phyloP scores from a whole-genome alignment of 2,113 vertebrate genomes.

The Helogale parvula region DNA sequence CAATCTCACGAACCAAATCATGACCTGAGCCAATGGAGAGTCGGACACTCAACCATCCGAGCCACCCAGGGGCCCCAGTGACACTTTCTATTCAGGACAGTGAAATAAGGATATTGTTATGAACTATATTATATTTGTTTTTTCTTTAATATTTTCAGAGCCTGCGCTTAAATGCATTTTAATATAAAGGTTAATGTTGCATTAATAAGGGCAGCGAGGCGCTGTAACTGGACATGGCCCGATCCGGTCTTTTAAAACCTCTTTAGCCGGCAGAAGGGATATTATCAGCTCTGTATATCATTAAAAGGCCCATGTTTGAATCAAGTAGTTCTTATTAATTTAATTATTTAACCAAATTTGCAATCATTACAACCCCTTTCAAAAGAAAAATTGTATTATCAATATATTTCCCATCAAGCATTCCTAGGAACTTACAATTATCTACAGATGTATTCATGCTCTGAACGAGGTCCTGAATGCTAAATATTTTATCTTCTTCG shows the following conservation, averaged over 20 bases:
- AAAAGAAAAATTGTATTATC: slow-evolving; percentile 86
- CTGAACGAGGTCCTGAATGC: slow-evolving; percentile 34
- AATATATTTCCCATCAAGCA: slow-evolving; percentile 86
- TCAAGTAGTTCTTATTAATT: slow-evolving; percentile 84
- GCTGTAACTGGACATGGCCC: slow-evolving; percentile 79
- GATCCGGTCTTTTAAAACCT: slow-evolving; percentile 86
- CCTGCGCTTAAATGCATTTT: slow-evolving; percentile 83
- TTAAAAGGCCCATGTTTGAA: slow-evolving; percentile 82
- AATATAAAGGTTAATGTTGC: slow-evolving; percentile 84
- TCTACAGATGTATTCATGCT: slow-evolving; percentile 50
- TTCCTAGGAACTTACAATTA: slow-evolving; percentile 77
- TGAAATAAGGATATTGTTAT: slow-evolving; percentile 50
- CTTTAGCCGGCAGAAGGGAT: slow-evolving; percentile 85
- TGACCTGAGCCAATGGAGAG: too few species aligned
- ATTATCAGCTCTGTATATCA: slow-evolving; percentile 84
- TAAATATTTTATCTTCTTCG: slow-evolving; percentile 56
- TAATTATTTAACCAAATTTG: slow-evolving; percentile 87
- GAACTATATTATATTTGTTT: slow-evolving; percentile 81
- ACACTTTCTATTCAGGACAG: slow-evolving; percentile 35
- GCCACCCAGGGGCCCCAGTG: too few species aligned
- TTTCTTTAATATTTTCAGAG: slow-evolving; percentile 77
- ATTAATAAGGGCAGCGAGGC: slow-evolving; percentile 84
- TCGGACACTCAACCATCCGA: too few species aligned
- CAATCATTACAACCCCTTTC: slow-evolving; percentile 81
- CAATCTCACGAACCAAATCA: too few species aligned